Evolutionary conservation across 2,113 vertebrate genomes (phyloP).

Genomic region (Spermophilus dauricus): DNA sequence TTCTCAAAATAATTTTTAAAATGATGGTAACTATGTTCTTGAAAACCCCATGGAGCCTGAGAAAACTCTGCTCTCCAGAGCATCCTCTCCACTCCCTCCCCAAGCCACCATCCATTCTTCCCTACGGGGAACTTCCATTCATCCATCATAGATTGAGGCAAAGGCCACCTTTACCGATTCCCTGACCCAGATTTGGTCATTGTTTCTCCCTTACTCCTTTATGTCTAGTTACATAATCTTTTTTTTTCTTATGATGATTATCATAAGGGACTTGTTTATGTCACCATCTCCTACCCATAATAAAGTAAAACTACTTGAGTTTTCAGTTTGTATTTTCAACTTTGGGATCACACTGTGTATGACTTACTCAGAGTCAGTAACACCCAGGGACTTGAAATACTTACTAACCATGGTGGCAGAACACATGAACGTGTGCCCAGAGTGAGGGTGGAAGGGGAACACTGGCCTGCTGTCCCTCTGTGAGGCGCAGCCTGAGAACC

Average conservation of each 20-base stretch:
- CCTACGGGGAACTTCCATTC: too few species aligned
- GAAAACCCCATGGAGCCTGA: background rate
- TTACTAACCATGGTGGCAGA: background rate
- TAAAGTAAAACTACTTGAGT: background rate
- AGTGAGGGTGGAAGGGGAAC: background rate
- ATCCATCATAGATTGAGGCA: background rate
- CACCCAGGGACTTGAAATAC: background rate
- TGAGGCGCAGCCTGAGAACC: background rate
- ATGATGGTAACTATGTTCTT: background rate
- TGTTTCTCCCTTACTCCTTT: background rate
- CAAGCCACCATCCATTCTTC: background rate
- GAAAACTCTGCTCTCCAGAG: background rate
- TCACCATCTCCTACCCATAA: background rate
- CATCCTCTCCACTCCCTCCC: background rate
- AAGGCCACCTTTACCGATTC: background rate
- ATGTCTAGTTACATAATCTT: background rate
- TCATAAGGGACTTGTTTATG: background rate
- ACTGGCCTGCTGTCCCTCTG: background rate
- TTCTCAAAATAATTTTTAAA: constrained; percentile 4
- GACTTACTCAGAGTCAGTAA: background rate
- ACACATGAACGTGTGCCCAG: background rate
- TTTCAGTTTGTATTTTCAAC: background rate
- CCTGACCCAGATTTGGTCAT: background rate
- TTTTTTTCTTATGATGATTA: background rate
- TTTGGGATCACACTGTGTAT: background rate